Evolutionary conservation across 2,113 vertebrate genomes (phyloP), one percentile per base, ranked within the genome.

Genomic region (Cettia cetti): DNA sequence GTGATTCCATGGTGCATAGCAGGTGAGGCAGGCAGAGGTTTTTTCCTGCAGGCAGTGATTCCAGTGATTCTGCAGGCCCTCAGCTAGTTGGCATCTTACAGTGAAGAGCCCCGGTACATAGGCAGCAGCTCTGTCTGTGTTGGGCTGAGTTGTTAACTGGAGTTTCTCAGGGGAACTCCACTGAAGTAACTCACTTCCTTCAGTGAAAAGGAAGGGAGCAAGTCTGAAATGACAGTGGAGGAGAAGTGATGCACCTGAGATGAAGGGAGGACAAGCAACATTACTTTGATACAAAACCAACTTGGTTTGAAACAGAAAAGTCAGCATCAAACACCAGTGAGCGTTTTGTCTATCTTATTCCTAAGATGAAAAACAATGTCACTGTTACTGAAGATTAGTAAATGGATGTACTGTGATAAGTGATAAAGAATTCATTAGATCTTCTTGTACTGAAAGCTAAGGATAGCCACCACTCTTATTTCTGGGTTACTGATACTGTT

Each of bases 401-500:
- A 66, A 50, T 59, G 35, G 14, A 54, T 68, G 52, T 65, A 26
- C 21, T 88, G 40, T 59, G 39, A 42, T 71, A 74, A 53, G 47
- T 59, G 35, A 63, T 91, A 42, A 81, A 92, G 31, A 84, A 84
- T 86, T 81, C 24, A 40, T 92, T 89, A 61, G 60, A 6, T 56
- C n/a, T 71, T 52, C 19, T 77, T 64, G 35, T 70, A 40, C 74
- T 60, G n/a, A 70, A 54, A 84, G 57, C 60, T 74, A 24, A 64
- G 59, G 37, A 39, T 39, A 80, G 35, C 12, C 14, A 17, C 69
- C 16, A 13, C 9, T 33, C n/a, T 64, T 54, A 37, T 44, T 70
- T 81, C 60, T 92, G 49, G 8, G 16, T 65, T 92, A 44, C 33
- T 50, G 53, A 22, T 69, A 30, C 14, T 70, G 10, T 44, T 69